Evolutionary conservation across 1,140 invertebrate genomes (phyloP), one percentile per base, ranked within the genome.

Genomic region (Macrosteles quadrilineatus): DNA sequence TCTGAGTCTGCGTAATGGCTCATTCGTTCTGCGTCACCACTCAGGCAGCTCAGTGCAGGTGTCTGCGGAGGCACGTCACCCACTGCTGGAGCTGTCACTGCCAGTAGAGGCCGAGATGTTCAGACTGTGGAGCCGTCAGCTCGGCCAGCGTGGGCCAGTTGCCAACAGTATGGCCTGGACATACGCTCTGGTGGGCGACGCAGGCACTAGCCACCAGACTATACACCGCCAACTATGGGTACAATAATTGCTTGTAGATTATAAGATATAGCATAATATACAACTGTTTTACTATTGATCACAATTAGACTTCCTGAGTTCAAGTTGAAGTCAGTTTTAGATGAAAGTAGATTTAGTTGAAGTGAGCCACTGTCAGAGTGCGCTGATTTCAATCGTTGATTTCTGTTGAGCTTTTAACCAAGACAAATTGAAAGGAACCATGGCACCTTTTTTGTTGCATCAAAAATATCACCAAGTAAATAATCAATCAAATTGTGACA

Each of bases 71-170:
- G 90, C 92, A 0, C 88, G 93, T 50, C 94, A 97, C 82, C 94
- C 94, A 0, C 80, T 96, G 1, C 81, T 97, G 30, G 91, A 96
- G 82, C 90, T 93, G 0, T 89, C 92, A 1, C 83, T 97, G 73
- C 93, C 94, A 1, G 92, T 96, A 0, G 95, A 96, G 82, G 91
- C 94, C 14, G 94, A 96, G 83, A 93, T 97, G 88, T 83, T 96
- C 43, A 91, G 91, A 11, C 91, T 93, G 85, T 93, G 91, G 89
- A 93, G 91, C 32, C 89, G 91, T 75, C 91, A 93, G 80, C 85
- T 86, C 3, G 87, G 90, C 67, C 87, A 85, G 11, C 86, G 91
- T 74, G 91, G 92, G n/a, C 89, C 91, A 71, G 80, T 92, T 9
- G 85, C 88, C 23, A 94, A 94, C 75, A 87, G 85, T 17, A 92